Evolutionary conservation across 2,113 vertebrate species (phyloP).

Genomic region (Oreochromis tanganicae): DNA sequence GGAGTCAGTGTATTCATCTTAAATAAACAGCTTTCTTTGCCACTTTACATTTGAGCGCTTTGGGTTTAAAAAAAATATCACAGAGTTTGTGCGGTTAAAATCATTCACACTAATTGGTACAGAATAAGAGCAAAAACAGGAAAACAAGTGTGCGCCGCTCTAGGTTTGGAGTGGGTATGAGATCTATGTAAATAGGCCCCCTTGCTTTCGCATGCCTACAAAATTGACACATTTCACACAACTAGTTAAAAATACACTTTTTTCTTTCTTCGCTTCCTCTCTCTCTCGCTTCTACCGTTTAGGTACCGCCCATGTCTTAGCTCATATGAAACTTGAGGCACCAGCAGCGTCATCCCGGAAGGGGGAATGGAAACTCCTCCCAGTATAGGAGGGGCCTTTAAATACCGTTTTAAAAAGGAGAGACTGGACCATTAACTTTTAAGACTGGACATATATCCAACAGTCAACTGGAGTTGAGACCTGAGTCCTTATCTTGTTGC

Average conservation of each 20-base stretch:
- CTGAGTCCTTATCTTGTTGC: slow-evolving; percentile 1
- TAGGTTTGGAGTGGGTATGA: neutral
- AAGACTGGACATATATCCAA: slow-evolving; percentile 2
- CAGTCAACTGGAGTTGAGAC: slow-evolving; percentile 5
- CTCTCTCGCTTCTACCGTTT: neutral
- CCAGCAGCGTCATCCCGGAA: slow-evolving; percentile 64
- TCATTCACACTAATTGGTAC: neutral
- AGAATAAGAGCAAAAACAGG: neutral
- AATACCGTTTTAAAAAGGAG: neutral
- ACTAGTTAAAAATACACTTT: slow-evolving; percentile 51
- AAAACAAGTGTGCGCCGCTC: neutral
- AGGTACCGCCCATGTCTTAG: slow-evolving; percentile 27
- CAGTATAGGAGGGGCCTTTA: neutral
- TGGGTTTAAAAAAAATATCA: neutral
- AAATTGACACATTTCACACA: slow-evolving; percentile 55
- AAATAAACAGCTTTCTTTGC: neutral
- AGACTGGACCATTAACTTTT: neutral
- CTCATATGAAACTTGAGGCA: slow-evolving; percentile 58
- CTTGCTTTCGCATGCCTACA: slow-evolving; percentile 21
- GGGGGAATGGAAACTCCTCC: slow-evolving; percentile 46
- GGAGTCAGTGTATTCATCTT: neutral
- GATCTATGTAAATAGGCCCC: slow-evolving; percentile 12
- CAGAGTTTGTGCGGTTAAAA: neutral
- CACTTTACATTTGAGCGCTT: neutral
- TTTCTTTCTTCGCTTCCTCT: neutral